Base-by-base conservation (phyloP, 1,140 invertebrate genomes). In the Calliopsis andreniformis region DNA sequence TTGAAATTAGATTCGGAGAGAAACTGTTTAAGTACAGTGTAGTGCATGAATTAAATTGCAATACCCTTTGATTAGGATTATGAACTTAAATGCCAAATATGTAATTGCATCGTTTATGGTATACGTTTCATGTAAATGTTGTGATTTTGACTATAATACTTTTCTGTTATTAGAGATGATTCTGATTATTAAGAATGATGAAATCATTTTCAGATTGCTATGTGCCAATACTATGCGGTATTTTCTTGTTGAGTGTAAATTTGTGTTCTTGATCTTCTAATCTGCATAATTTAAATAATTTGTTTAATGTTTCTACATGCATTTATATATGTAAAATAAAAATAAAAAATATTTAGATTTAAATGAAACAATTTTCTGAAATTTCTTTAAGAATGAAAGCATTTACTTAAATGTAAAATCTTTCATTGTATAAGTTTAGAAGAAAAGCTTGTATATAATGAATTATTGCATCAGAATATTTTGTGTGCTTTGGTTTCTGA, bases 371-470 rank as follows among this genome's bases (percentile, higher is more conserved):
- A n/a, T n/a, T n/a, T n/a, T n/a, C n/a, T n/a, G n/a, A n/a, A n/a
- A n/a, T n/a, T n/a, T n/a, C n/a, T n/a, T n/a, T n/a, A n/a, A n/a
- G n/a, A n/a, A n/a, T n/a, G n/a, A n/a, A n/a, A n/a, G n/a, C n/a
- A n/a, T n/a, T n/a, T n/a, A n/a, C n/a, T n/a, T n/a, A n/a, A n/a
- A n/a, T n/a, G n/a, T n/a, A n/a, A n/a, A n/a, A n/a, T n/a, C n/a
- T n/a, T n/a, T n/a, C n/a, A n/a, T n/a, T n/a, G n/a, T 42, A 28
- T 10, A 18, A 4, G 14, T 43, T 62, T 49, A 61, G 30, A 61
- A 30, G 25, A 62, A 45, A 8, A 10, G 51, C 51, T 63, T 25
- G 35, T 79, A 70, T 42, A 20, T 39, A 47, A 64, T 68, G n/a
- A 39, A 28, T 25, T 43, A 30, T 59, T 59, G 8, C 35, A 39